Conservation (phyloP, 2,888 invertebrate genomes). For the Biston stratarius region DNA sequence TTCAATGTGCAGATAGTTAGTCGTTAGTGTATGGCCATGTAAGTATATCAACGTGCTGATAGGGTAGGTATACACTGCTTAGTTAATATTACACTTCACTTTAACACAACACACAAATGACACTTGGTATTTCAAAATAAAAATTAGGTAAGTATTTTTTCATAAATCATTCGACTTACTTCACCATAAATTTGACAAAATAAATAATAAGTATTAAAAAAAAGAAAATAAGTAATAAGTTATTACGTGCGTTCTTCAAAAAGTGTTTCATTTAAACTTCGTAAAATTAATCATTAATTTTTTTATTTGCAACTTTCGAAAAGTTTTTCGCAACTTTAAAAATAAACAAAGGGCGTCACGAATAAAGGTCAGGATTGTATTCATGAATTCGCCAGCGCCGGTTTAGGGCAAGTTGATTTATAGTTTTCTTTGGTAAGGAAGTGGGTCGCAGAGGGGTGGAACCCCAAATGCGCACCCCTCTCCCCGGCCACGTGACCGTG, state of each 20-base stretch:
- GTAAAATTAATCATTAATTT: not conserved
- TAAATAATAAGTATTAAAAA: too few species aligned
- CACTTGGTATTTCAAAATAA: too few species aligned
- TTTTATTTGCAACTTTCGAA: not conserved
- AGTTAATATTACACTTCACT: not conserved
- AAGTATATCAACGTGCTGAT: not conserved
- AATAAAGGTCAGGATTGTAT: constrained; percentile 32
- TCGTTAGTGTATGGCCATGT: not conserved
- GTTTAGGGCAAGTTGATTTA: constrained; percentile 31
- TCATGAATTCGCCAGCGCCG: constrained; percentile 15
- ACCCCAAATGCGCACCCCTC: constrained; percentile 24
- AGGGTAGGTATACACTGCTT: not conserved
- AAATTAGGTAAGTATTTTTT: too few species aligned
- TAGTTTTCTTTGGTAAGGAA: constrained; percentile 36
- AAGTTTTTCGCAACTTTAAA: not conserved
- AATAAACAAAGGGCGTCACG: not conserved
- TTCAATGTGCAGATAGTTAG: not conserved
- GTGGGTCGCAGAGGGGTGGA: constrained; percentile 38
- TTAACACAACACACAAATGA: not conserved
- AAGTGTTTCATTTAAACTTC: too few species aligned
- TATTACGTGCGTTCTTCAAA: too few species aligned
- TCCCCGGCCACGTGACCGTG: constrained; percentile 67
- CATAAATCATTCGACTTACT: not conserved
- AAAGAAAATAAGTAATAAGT: too few species aligned
- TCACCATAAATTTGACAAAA: too few species aligned